Percentiles rank a stretch among this genome's conserved stretches.
phyloP scores from a whole-genome alignment of 2,888 invertebrate genomes.

The Marronus borbonicus region DNA sequence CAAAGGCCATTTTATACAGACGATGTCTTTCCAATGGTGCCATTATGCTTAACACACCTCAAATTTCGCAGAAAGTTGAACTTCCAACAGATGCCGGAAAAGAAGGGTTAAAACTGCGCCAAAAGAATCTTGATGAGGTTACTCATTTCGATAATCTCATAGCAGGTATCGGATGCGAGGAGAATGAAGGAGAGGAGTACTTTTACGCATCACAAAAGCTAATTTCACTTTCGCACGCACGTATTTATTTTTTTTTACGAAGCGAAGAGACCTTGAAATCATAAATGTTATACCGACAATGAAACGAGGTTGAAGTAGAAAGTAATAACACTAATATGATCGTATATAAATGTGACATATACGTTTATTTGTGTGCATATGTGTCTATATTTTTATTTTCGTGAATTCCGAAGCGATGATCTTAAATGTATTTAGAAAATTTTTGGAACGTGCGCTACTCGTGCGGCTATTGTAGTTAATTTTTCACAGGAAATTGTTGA shows the following conservation, averaged over 20 bases:
- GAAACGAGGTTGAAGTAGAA: slow-evolving; percentile 58
- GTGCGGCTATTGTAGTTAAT: background rate
- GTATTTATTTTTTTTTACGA: slow-evolving; percentile 30
- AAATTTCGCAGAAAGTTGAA: background rate
- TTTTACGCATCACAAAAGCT: slow-evolving; percentile 20
- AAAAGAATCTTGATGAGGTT: background rate
- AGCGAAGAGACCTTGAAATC: slow-evolving; percentile 54
- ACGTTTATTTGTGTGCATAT: background rate
- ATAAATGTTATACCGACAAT: slow-evolving; percentile 51
- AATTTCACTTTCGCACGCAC: slow-evolving; percentile 35
- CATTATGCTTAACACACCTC: background rate
- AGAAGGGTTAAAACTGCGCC: background rate
- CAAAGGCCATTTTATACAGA: background rate
- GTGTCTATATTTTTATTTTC: slow-evolving; percentile 16
- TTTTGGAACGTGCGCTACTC: background rate
- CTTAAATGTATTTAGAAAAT: background rate
- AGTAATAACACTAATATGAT: slow-evolving; percentile 54
- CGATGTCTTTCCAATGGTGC: background rate
- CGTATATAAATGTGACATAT: slow-evolving; percentile 36
- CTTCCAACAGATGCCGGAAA: background rate
- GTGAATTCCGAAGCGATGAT: slow-evolving; percentile 7
- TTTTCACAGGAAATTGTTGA: background rate
- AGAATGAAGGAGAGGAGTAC: background rate
- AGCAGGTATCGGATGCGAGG: background rate
- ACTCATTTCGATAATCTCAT: background rate